Evolutionary conservation across 2,113 vertebrate genomes (phyloP), one percentile per base, ranked within the genome.

Genomic region (Malurus alboscapulatus): DNA sequence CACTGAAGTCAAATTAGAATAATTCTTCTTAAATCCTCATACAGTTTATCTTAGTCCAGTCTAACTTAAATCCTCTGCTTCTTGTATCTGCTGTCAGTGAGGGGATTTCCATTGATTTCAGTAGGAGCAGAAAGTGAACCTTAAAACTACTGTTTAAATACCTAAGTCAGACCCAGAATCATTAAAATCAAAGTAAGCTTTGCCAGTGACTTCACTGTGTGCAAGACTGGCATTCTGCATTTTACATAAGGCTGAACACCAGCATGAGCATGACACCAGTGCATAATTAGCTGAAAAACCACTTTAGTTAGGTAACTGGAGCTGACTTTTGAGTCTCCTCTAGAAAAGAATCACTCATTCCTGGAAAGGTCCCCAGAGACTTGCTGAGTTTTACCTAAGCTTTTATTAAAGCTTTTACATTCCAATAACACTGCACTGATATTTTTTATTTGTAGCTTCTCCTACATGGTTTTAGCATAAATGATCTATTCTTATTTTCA

Each of bases 331-430:
- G 74, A 84, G 32, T 75, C 48, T 93, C 51, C 72, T 82, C 42
- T 58, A 88, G 91, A 38, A 67, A 94, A 51, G 82, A 92, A 95
- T 93, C 83, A 13, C 38, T 80, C 32, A 42, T 84, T 94, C 89
- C 86, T 91, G 86, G 86, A 95, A 95, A 63, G 42, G 57, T 87
- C 95, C 85, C 66, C 74, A 85, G 80, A 77, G 89, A 66, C 55
- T 86, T 93, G 75, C 92, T 45, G 87, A 93, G 42, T 91, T 94
- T 90, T 94, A 95, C 92, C 95, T 92, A 88, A 84, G 67, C 84
- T 96, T 94, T 93, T 92, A 76, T 96, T 87, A 85, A 93, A 87
- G 66, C 51, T 82, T 92, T 94, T 85, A 66, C 90, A 84, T 85
- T 96, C 88, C 95, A 91, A 2, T 93, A 42, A 21, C 44, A 62